Evolutionary conservation across 2,797 vertebrate species (phyloP).

Genomic region (Falco biarmicus): DNA sequence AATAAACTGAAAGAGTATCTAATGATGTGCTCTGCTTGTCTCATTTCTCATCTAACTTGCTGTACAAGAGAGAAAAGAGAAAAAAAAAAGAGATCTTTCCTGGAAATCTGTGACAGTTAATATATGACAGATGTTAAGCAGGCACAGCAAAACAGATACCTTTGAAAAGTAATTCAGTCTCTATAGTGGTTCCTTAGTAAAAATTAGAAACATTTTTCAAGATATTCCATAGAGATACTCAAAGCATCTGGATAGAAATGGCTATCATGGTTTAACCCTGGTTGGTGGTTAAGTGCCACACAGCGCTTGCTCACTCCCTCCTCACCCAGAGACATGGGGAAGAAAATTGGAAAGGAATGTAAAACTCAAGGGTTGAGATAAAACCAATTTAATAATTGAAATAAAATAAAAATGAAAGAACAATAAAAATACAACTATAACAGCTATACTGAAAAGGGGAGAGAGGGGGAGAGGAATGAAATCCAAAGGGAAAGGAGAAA

Average conservation of each 20-base stretch:
- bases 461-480: no score
- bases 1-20: not conserved
- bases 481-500: no score
- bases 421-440: no score
- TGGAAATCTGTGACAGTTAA: not conserved
- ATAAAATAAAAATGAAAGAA: no score
- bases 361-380: no score
- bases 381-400: no score
- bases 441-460: no score
- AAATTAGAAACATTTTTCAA: not conserved
- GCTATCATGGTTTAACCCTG: no score
- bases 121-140: not conserved
- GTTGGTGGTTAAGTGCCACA: no score
- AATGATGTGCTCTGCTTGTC: not conserved
- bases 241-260: not conserved
- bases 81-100: not conserved
- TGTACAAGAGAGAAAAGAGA: not conserved
- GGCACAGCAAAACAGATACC: not conserved
- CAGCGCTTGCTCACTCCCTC: no score
- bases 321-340: no score
- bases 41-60: not conserved
- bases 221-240: not conserved
- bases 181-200: not conserved
- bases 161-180: not conserved
- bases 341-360: no score